These are phyloP conservation scores for Origma solitaria DNA, from an alignment of 2,113 vertebrate genomes.

Conservation along the genomic window DNA sequence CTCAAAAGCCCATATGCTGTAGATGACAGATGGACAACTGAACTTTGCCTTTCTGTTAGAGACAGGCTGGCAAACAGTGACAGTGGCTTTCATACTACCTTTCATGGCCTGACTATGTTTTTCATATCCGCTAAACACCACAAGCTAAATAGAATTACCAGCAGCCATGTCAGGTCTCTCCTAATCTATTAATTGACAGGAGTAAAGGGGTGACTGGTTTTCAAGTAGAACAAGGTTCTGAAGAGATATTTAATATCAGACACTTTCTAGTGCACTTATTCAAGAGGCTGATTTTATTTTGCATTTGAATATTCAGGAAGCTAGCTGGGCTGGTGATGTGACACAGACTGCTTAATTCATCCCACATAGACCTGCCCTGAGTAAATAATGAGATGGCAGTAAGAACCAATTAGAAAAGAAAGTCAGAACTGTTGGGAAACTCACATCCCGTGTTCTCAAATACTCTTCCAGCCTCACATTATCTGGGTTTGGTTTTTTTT, in stretches of 20 bases:
- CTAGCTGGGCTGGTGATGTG: neutral
- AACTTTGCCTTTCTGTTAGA: neutral
- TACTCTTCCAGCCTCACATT: neutral
- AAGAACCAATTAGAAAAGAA: neutral
- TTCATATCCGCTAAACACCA: neutral
- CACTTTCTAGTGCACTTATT: neutral
- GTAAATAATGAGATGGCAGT: neutral
- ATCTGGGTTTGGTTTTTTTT: rapidly evolving
- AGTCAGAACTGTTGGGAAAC: neutral
- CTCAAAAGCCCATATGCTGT: neutral
- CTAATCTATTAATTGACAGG: neutral
- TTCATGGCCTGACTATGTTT: neutral
- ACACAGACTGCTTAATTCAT: neutral
- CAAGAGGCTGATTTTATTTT: neutral
- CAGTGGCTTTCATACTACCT: neutral
- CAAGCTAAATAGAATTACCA: neutral
- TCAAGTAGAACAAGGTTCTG: neutral
- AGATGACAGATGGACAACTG: neutral
- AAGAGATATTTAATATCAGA: neutral
- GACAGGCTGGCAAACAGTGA: neutral
- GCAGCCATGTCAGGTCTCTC: neutral
- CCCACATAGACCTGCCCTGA: neutral
- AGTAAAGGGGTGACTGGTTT: neutral
- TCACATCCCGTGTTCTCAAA: neutral
- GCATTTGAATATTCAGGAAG: neutral